phyloP scores from a whole-genome alignment of 2,797 vertebrate species.

The Phoeniculus purpureus region DNA sequence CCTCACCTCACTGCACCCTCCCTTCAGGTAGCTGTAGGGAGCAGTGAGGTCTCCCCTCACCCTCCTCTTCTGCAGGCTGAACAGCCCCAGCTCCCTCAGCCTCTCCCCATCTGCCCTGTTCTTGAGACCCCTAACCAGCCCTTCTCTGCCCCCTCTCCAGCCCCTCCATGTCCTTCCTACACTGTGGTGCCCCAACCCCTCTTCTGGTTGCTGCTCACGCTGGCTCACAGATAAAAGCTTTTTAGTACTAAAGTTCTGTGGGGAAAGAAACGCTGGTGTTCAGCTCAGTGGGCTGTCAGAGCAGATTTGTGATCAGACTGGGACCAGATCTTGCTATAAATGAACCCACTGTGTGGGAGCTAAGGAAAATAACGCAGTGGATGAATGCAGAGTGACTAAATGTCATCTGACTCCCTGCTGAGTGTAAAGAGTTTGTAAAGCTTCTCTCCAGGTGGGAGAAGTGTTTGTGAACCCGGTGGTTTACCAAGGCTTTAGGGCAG shows the following conservation, averaged over 20 bases:
- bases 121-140: too few relatives aligned
- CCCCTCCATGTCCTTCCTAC: too few relatives aligned
- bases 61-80: too few relatives aligned
- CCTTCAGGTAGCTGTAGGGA: too few relatives aligned
- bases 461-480: too few relatives aligned
- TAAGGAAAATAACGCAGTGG: not conserved
- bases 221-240: not conserved
- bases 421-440: not conserved
- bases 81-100: too few relatives aligned
- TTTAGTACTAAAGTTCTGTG: not conserved
- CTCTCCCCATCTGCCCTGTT: too few relatives aligned
- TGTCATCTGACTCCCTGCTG: not conserved
- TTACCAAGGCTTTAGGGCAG: too few relatives aligned
- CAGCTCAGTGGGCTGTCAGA: not conserved
- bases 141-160: too few relatives aligned
- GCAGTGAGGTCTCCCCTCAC: too few relatives aligned
- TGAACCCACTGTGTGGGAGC: not conserved
- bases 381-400: slow-evolving; percentile 39
- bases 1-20: too few relatives aligned
- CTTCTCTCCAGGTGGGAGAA: not conserved
- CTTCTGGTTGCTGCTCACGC: not conserved
- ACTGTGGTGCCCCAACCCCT: too few relatives aligned
- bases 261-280: not conserved
- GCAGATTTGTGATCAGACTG: not conserved
- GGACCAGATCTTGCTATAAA: not conserved